phyloP scores from a whole-genome alignment of 2,888 invertebrate genomes.

The Chromoteleia sp. region DNA sequence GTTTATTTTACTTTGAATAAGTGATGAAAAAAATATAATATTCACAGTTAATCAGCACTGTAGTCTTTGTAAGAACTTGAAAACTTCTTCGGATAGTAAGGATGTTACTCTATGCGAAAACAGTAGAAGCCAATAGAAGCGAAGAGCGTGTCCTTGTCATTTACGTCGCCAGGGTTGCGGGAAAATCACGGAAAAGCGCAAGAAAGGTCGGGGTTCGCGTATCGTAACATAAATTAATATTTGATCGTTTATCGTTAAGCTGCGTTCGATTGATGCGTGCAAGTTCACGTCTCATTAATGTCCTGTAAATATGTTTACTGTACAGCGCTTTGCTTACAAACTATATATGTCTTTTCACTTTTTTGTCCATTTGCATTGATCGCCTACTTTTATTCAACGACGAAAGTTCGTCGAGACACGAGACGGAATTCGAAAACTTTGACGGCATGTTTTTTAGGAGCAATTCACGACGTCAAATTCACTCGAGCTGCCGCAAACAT shows the following conservation, averaged over 20 bases:
- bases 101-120: neutral
- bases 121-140: slow-evolving; percentile 47
- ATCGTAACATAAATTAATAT: slow-evolving; percentile 30
- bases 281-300: slow-evolving; percentile 20
- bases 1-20: neutral
- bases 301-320: slow-evolving; percentile 31
- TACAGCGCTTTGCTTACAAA: neutral
- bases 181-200: slow-evolving; percentile 33
- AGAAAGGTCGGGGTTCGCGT: slow-evolving; percentile 49
- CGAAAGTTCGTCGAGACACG: too few species aligned
- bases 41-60: slow-evolving; percentile 21
- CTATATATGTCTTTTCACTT: neutral
- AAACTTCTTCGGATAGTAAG: slow-evolving; percentile 10
- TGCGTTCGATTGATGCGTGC: slow-evolving; percentile 15
- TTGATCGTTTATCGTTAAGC: slow-evolving; percentile 37
- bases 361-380: neutral
- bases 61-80: slow-evolving; percentile 9
- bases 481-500: neutral
- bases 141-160: slow-evolving; percentile 62
- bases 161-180: slow-evolving; percentile 49
- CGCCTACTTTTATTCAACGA: too few species aligned
- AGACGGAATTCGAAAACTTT: too few species aligned
- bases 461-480: slow-evolving; percentile 10
- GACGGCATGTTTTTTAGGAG: neutral
- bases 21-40: slow-evolving; percentile 11